Conservation (phyloP, 2,888 invertebrate genomes). For the Omphaloscelis lunosa region DNA sequence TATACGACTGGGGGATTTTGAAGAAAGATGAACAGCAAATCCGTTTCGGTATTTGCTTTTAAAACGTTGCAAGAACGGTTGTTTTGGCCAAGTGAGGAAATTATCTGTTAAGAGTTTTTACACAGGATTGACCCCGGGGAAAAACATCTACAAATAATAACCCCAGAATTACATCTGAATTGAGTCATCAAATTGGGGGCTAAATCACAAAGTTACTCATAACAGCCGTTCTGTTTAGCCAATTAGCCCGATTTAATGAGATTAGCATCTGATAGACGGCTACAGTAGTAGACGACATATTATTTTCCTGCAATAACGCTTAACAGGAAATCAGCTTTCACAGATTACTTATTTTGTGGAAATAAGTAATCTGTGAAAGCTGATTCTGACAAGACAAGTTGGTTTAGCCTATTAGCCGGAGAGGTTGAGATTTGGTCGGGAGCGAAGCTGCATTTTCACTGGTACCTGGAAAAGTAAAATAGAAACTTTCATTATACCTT, state of each 20-base stretch:
- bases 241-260: slow-evolving; percentile 20
- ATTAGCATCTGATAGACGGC: neutral
- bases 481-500: neutral
- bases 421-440: neutral
- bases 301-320: too few species aligned
- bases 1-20: slow-evolving; percentile 10
- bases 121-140: neutral
- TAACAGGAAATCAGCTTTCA: slow-evolving; percentile 47
- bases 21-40: slow-evolving; percentile 17
- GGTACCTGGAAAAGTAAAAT: slow-evolving; percentile 7
- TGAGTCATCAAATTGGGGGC: slow-evolving; percentile 19
- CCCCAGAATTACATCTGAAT: neutral
- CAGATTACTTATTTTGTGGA: slow-evolving; percentile 45
- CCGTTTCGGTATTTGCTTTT: slow-evolving; percentile 10
- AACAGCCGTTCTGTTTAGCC: slow-evolving; percentile 12
- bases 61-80: slow-evolving; percentile 28
- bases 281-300: neutral
- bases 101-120: slow-evolving; percentile 9
- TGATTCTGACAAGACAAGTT: slow-evolving; percentile 8
- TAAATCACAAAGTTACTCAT: slow-evolving; percentile 7
- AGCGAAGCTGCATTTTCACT: slow-evolving; percentile 4
- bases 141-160: neutral
- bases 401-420: neutral
- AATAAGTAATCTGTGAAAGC: slow-evolving; percentile 53
- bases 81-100: slow-evolving; percentile 5